phyloP scores from a whole-genome alignment of 1,140 invertebrate genomes.

The Paramacrobiotus metropolitanus region DNA sequence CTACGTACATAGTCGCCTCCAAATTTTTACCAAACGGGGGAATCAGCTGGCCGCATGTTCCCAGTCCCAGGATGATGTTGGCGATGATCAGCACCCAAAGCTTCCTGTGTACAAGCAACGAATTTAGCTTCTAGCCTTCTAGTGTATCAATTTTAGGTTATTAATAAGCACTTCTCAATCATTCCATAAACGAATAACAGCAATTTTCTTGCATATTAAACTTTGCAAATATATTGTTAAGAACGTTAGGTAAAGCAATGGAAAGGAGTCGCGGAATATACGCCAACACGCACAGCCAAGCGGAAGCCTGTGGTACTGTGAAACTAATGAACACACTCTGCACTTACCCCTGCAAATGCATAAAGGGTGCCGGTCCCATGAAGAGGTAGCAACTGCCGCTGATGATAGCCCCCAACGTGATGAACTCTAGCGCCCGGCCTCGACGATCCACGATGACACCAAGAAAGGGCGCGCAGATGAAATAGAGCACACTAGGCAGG shows the following conservation, averaged over 20 bases:
- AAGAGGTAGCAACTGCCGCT: slow-evolving; percentile 11
- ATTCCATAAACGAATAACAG: no score
- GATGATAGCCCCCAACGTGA: slow-evolving; percentile 12
- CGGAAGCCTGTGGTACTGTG: not conserved
- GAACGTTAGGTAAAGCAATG: no score
- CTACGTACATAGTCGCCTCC: slow-evolving; percentile 15
- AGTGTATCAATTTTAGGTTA: not conserved
- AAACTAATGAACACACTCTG: not conserved
- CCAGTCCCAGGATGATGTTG: slow-evolving; percentile 13
- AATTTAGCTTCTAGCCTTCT: not conserved
- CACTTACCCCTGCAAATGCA: slow-evolving; percentile 4
- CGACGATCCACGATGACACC: not conserved
- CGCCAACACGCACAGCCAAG: no score
- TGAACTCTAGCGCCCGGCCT: slow-evolving; percentile 11
- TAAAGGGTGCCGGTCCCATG: slow-evolving; percentile 14
- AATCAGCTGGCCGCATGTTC: slow-evolving; percentile 13
- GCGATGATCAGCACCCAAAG: slow-evolving; percentile 13
- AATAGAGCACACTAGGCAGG: not conserved
- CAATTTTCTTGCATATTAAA: no score
- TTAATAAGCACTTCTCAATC: not conserved
- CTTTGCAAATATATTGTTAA: no score
- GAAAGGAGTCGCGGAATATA: no score
- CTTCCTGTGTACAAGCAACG: slow-evolving; percentile 10
- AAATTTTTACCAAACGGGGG: slow-evolving; percentile 15
- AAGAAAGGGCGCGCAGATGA: not conserved